Conservation (phyloP, 53 echinoderm and acorn worm species). For the Paelopatides confundens region DNA sequence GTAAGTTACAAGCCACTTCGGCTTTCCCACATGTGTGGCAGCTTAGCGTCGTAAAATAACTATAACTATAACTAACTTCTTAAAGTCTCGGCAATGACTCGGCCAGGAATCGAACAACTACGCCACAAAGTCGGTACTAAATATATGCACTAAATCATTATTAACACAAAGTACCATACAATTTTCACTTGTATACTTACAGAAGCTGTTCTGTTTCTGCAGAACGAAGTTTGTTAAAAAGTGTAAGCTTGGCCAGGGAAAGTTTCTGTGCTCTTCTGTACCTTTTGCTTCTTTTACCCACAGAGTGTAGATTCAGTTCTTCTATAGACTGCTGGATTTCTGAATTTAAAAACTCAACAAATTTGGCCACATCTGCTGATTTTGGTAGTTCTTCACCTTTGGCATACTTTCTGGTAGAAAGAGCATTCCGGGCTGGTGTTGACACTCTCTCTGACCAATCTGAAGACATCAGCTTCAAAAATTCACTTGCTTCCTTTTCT, state of each 20-base stretch:
- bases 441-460: constrained; percentile 51
- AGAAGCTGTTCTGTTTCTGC: background rate
- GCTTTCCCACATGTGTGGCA: no score
- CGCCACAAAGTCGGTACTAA: no score
- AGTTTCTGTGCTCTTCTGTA: background rate
- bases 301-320: no score
- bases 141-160: no score
- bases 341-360: background rate
- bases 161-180: no score
- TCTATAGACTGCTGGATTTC: no score
- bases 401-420: background rate
- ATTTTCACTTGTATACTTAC: no score
- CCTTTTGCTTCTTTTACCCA: background rate
- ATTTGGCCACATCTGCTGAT: background rate
- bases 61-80: no score
- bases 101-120: no score
- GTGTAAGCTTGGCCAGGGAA: background rate
- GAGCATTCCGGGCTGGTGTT: constrained; percentile 21
- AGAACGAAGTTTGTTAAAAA: background rate
- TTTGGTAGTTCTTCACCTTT: constrained; percentile 8
- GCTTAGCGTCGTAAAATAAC: no score
- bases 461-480: background rate
- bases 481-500: constrained; percentile 27
- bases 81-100: no score
- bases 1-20: no score